phyloP scores from a whole-genome alignment of 2,888 invertebrate genomes.

The Gari tellinella region DNA sequence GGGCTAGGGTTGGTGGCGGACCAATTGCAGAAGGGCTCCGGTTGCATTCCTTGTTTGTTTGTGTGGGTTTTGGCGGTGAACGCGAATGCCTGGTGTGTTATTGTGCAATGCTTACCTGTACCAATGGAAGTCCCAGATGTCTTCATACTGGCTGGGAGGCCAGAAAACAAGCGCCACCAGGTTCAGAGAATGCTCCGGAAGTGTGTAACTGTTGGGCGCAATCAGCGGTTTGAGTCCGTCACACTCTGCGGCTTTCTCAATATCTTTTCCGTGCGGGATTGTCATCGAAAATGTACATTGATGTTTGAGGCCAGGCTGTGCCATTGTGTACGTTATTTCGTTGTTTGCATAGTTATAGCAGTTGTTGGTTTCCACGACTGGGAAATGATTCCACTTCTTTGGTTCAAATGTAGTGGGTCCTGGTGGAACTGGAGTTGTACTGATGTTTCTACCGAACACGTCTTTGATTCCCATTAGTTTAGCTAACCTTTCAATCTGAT shows the following conservation, averaged over 20 bases:
- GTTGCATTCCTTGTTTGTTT: no score
- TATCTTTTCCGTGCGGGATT: conserved; percentile 14
- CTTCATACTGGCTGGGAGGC: conserved; percentile 24
- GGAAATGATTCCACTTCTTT: no score
- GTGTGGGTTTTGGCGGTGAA: no score
- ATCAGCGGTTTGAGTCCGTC: conserved; percentile 34
- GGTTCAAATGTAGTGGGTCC: no score
- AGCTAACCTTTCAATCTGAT: no score
- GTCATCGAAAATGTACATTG: not conserved
- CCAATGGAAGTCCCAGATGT: conserved; percentile 47
- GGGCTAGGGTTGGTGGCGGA: no score
- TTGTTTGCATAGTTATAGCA: conserved; percentile 58
- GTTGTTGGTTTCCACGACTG: conserved; percentile 19
- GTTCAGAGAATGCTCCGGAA: conserved; percentile 33
- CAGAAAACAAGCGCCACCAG: conserved; percentile 54
- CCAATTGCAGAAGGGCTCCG: no score
- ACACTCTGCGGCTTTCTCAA: conserved; percentile 23
- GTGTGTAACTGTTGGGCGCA: not conserved
- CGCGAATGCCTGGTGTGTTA: no score
- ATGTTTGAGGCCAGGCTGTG: conserved; percentile 42
- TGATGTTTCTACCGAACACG: no score
- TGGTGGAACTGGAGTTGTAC: no score
- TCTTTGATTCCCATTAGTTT: no score
- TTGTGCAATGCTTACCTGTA: conserved; percentile 50
- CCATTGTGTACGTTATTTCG: conserved; percentile 46